phyloP scores from a whole-genome alignment of 2,113 vertebrate species.

The Nycticorax nycticorax region DNA sequence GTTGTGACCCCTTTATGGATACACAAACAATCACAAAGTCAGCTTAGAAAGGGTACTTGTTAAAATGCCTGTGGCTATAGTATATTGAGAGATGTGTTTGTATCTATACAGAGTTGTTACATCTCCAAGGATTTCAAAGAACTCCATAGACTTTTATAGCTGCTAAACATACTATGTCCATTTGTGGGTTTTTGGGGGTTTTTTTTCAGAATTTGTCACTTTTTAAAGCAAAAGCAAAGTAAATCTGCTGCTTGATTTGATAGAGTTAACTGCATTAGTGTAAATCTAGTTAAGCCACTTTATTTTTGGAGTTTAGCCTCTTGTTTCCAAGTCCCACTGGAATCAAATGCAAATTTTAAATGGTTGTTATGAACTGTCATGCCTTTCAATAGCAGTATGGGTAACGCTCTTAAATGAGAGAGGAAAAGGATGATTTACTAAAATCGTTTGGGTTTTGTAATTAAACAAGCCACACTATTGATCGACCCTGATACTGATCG shows the following conservation, averaged over 20 bases:
- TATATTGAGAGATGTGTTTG: background rate
- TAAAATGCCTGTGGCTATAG: background rate
- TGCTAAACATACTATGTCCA: background rate
- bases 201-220: background rate
- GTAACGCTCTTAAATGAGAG: background rate
- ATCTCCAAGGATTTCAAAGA: background rate
- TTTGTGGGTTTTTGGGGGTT: background rate
- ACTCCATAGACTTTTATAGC: background rate
- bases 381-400: background rate
- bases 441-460: background rate
- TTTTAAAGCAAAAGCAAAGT: background rate
- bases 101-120: background rate
- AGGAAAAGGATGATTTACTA: background rate
- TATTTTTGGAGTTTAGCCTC: background rate
- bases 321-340: background rate
- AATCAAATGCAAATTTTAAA: background rate
- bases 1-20: background rate
- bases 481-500: background rate
- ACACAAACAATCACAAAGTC: background rate
- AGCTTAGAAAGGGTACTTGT: background rate
- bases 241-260: background rate
- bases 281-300: background rate
- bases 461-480: background rate
- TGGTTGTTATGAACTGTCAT: background rate
- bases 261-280: background rate